Evolutionary conservation across 2,113 vertebrate genomes (phyloP).

Genomic region (Chaetodon trifascialis): DNA sequence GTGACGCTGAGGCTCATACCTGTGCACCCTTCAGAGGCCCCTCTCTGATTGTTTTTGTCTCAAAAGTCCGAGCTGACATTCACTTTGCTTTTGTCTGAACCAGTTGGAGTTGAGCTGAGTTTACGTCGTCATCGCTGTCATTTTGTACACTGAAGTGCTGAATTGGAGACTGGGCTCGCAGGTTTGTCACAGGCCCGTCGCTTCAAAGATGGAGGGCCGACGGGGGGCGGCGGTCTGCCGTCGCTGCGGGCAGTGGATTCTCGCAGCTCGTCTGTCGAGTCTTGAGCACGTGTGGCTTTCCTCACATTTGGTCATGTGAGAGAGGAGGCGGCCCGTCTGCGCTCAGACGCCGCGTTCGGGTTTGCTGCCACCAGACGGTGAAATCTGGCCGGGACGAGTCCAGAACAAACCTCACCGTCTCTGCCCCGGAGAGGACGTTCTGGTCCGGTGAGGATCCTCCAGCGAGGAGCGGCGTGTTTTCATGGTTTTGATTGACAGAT

Average conservation of each 20-base stretch:
- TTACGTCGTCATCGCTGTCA: conserved; percentile 1
- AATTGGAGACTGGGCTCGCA: conserved; percentile 52
- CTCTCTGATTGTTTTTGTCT: neutral
- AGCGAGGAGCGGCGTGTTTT: conserved; percentile 1
- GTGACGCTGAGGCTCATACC: conserved; percentile 14
- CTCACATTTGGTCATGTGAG: conserved; percentile 54
- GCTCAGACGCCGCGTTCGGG: conserved; percentile 14
- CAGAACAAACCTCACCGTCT: too few species aligned
- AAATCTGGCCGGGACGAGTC: conserved; percentile 59
- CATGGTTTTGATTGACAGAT: too few species aligned
- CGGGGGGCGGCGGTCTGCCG: neutral
- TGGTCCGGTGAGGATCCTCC: neutral
- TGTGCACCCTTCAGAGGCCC: neutral
- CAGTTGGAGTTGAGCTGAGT: too few species aligned
- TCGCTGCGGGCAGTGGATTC: neutral
- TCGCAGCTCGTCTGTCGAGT: neutral
- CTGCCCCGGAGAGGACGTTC: neutral
- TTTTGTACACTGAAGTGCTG: conserved; percentile 51
- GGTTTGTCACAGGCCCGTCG: conserved; percentile 52
- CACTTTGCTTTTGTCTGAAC: too few species aligned
- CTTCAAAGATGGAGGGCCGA: neutral
- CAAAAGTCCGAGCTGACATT: too few species aligned
- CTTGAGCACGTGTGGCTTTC: conserved; percentile 26
- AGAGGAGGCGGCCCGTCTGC: neutral
- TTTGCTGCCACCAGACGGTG: conserved; percentile 34